Evolutionary conservation across 2,888 invertebrate genomes (phyloP).

Genomic region (Drosophila antonietae): DNA sequence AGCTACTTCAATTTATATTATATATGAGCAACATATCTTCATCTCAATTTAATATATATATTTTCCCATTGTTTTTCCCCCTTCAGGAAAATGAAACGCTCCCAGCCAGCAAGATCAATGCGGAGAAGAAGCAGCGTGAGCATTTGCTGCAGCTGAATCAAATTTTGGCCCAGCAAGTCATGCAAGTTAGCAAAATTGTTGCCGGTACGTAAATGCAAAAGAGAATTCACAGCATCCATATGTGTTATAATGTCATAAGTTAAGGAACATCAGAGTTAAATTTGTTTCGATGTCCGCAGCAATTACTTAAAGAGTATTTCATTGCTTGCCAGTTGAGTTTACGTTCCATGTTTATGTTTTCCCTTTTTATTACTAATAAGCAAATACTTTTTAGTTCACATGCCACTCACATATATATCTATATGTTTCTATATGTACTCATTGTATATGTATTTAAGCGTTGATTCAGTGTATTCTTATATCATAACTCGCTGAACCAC

Average conservation of each 20-base stretch:
- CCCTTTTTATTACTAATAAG: slow-evolving; percentile 58
- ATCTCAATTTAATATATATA: background rate
- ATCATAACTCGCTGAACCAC: slow-evolving; percentile 28
- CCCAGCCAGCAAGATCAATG: slow-evolving; percentile 90
- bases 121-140: slow-evolving; percentile 94
- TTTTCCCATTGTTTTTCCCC: background rate
- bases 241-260: background rate
- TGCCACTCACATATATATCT: slow-evolving; percentile 17
- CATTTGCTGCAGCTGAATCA: slow-evolving; percentile 96
- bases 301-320: slow-evolving; percentile 31
- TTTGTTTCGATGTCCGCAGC: slow-evolving; percentile 55
- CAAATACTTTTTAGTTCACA: slow-evolving; percentile 45
- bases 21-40: too few species aligned
- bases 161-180: slow-evolving; percentile 96
- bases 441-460: slow-evolving; percentile 50
- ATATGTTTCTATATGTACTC: slow-evolving; percentile 26
- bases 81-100: slow-evolving; percentile 82
- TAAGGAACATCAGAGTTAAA: slow-evolving; percentile 41
- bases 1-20: too few species aligned
- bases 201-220: slow-evolving; percentile 89
- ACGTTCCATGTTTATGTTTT: slow-evolving; percentile 64
- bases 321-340: slow-evolving; percentile 66
- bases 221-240: background rate
- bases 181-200: slow-evolving; percentile 97
- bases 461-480: slow-evolving; percentile 52